These are phyloP conservation scores for Vanessa tameamea DNA, from an alignment of 1,140 invertebrate species.

Conservation along the genomic window DNA sequence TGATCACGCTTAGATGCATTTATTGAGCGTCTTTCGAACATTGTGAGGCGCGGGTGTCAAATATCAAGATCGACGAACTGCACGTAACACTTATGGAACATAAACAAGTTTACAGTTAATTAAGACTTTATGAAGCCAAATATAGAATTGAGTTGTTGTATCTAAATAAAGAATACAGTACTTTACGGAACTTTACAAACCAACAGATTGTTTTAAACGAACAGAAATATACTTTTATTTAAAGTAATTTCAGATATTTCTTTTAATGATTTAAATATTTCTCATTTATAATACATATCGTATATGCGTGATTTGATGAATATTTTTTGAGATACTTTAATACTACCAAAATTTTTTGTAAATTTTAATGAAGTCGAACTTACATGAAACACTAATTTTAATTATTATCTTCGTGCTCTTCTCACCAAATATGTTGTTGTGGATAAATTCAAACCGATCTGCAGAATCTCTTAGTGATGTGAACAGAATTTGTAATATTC, in stretches of 20 bases:
- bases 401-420: too few relatives aligned
- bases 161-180: not conserved
- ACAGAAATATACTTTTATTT: not conserved
- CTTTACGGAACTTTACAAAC: not conserved
- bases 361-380: too few relatives aligned
- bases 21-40: slow-evolving; percentile 51
- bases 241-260: too few relatives aligned
- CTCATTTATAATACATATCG: too few relatives aligned
- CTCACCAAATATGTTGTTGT: too few relatives aligned
- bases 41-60: slow-evolving; percentile 17
- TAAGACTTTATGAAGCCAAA: not conserved
- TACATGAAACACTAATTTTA: too few relatives aligned
- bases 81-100: slow-evolving; percentile 1
- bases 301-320: too few relatives aligned
- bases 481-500: slow-evolving; percentile 47
- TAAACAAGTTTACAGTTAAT: slow-evolving; percentile 2
- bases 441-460: slow-evolving; percentile 25
- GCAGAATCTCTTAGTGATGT: slow-evolving; percentile 34
- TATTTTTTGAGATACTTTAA: too few relatives aligned
- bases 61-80: slow-evolving; percentile 8
- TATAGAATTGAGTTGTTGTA: not conserved
- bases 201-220: not conserved
- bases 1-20: slow-evolving; percentile 65
- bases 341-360: too few relatives aligned
- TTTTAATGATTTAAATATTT: too few relatives aligned